These are phyloP conservation scores for Sciurus carolinensis DNA, from an alignment of 2,797 vertebrate genomes.

Conservation along the genomic window DNA sequence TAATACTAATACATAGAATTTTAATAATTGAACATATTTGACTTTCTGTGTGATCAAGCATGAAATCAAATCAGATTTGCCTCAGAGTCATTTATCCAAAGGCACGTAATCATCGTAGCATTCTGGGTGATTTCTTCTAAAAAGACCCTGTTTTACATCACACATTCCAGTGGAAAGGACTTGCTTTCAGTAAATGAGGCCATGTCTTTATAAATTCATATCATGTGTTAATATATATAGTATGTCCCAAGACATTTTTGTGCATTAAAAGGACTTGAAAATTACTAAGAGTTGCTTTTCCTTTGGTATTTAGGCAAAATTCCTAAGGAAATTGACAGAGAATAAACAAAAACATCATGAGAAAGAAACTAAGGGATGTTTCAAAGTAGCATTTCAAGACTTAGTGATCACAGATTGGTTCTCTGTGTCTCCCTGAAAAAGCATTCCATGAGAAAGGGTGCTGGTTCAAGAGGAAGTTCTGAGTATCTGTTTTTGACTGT, in stretches of 20 bases:
- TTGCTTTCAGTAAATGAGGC: neutral
- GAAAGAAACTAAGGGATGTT: slow-evolving; percentile 57
- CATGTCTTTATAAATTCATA: no score
- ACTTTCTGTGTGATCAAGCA: slow-evolving; percentile 61
- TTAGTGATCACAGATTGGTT: neutral
- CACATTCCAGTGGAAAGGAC: slow-evolving; percentile 8
- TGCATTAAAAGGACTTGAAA: slow-evolving; percentile 23
- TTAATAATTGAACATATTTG: slow-evolving; percentile 47
- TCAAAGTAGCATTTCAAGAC: slow-evolving; percentile 48
- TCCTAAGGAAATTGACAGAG: neutral
- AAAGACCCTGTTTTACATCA: neutral
- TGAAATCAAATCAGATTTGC: slow-evolving; percentile 64
- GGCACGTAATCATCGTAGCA: slow-evolving; percentile 25
- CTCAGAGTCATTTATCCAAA: slow-evolving; percentile 69
- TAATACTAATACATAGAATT: slow-evolving; percentile 34
- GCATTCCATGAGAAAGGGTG: neutral
- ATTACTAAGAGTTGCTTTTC: slow-evolving; percentile 60
- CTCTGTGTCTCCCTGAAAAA: slow-evolving; percentile 14
- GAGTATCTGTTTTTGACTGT: neutral
- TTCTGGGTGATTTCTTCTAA: slow-evolving; percentile 49
- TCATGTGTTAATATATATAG: no score
- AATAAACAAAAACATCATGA: slow-evolving; percentile 49
- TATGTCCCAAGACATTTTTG: slow-evolving; percentile 8
- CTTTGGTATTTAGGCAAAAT: neutral
- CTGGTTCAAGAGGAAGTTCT: neutral